These are phyloP conservation scores for Oscheius sp. DNA, from an alignment of 2,888 invertebrate genomes.

Conservation along the genomic window DNA sequence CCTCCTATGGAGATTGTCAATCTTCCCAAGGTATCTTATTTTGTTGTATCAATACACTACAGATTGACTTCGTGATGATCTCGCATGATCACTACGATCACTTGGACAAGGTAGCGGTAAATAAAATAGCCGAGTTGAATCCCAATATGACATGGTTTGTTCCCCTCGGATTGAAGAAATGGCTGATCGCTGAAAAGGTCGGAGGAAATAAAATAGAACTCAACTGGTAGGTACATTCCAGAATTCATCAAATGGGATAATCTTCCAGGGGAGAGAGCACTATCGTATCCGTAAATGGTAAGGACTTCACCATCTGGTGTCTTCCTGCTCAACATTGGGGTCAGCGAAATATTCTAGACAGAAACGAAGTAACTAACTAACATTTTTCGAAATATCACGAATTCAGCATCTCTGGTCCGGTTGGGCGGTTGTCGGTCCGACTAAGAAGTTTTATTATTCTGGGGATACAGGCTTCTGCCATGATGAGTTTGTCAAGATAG, in stretches of 20 bases:
- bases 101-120: constrained; percentile 70
- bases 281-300: constrained; percentile 7
- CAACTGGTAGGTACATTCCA: no score
- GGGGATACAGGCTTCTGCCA: constrained; percentile 75
- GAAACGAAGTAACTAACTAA: constrained; percentile 73
- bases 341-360: constrained; percentile 71
- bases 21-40: constrained; percentile 67
- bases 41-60: no score
- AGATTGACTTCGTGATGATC: constrained; percentile 73
- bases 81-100: constrained; percentile 75
- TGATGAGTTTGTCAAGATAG: constrained; percentile 73
- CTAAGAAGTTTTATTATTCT: constrained; percentile 73
- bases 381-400: not conserved
- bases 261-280: constrained; percentile 58
- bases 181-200: constrained; percentile 44
- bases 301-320: constrained; percentile 69
- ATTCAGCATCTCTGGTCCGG: constrained; percentile 74
- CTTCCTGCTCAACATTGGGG: constrained; percentile 75
- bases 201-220: constrained; percentile 69
- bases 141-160: constrained; percentile 73
- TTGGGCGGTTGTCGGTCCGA: constrained; percentile 73
- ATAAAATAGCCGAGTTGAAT: constrained; percentile 36
- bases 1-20: constrained; percentile 71
- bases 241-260: no score
- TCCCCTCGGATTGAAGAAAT: constrained; percentile 71